Percentiles rank a stretch among this genome's conserved stretches.
Conservation (phyloP, 2,888 invertebrate genomes). For the Netelia inedita region DNA sequence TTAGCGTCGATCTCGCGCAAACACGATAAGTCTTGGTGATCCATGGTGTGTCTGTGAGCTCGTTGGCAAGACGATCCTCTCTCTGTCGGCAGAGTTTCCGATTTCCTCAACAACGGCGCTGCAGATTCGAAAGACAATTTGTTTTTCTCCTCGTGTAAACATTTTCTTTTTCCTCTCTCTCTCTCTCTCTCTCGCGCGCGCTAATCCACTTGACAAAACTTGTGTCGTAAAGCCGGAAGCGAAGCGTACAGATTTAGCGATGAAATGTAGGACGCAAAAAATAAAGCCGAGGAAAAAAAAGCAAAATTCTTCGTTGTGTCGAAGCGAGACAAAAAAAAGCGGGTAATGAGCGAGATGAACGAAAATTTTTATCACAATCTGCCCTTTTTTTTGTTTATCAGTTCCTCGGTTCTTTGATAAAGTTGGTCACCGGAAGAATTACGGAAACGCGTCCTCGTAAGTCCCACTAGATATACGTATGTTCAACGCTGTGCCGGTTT, state of each 20-base stretch:
- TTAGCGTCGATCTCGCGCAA: slow-evolving; percentile 77
- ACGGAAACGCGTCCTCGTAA: slow-evolving; percentile 47
- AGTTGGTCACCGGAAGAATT: slow-evolving; percentile 34
- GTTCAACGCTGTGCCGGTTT: slow-evolving; percentile 14
- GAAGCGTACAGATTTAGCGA: slow-evolving; percentile 32
- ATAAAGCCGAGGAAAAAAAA: not conserved
- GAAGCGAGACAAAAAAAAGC: not conserved
- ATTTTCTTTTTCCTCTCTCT: slow-evolving; percentile 2
- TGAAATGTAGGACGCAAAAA: slow-evolving; percentile 27
- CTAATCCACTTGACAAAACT: slow-evolving; percentile 25
- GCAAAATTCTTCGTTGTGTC: not conserved
- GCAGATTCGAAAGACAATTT: slow-evolving; percentile 68
- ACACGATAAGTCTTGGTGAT: slow-evolving; percentile 76
- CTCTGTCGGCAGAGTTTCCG: slow-evolving; percentile 76
- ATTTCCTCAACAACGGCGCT: slow-evolving; percentile 81
- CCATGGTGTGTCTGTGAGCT: slow-evolving; percentile 80
- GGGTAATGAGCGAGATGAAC: slow-evolving; percentile 21
- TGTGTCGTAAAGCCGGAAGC: slow-evolving; percentile 44
- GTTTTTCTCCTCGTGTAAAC: slow-evolving; percentile 23
- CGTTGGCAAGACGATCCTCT: slow-evolving; percentile 71
- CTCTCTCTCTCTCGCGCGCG: not conserved
- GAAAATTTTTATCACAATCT: slow-evolving; percentile 10
- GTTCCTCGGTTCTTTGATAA: slow-evolving; percentile 33
- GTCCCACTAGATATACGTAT: slow-evolving; percentile 21
- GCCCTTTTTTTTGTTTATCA: slow-evolving; percentile 28